A percentile compares a stretch with the other conserved stretches of the same genome.
phyloP scores from a whole-genome alignment of 1,140 invertebrate genomes.

The Brachionus angularis region DNA sequence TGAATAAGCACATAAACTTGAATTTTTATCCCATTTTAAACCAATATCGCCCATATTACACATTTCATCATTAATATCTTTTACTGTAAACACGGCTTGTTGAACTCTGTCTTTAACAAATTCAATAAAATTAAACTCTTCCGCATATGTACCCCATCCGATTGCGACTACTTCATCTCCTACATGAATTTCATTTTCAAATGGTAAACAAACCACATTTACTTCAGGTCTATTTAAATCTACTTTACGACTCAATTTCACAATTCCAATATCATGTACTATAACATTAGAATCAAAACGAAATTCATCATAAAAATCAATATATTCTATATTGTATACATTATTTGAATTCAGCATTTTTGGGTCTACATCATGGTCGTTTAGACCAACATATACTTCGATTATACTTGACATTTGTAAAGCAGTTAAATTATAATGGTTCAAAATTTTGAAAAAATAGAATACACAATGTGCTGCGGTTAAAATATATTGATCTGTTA shows the following conservation, averaged over 20 bases:
- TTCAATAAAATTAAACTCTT: constrained; percentile 12
- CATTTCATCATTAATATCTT: background rate
- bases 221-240: constrained; percentile 36
- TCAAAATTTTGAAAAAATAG: background rate
- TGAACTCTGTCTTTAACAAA: constrained; percentile 2
- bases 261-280: constrained; percentile 21
- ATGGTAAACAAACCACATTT: constrained; percentile 35
- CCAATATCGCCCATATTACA: constrained; percentile 26
- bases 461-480: constrained; percentile 37
- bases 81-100: constrained; percentile 24
- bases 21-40: constrained; percentile 20
- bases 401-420: background rate
- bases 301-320: constrained; percentile 29
- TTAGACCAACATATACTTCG: constrained; percentile 39
- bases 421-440: constrained; percentile 10
- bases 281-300: background rate
- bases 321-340: constrained; percentile 23
- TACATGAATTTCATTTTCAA: background rate
- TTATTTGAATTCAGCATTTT: background rate
- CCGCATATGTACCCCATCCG: constrained; percentile 36
- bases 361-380: constrained; percentile 10
- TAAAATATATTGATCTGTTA: constrained; percentile 7
- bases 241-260: constrained; percentile 25
- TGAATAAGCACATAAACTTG: constrained; percentile 16
- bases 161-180: constrained; percentile 34